phyloP scores from a whole-genome alignment of 2,888 invertebrate species.

The Gandaritis pyraliata region DNA sequence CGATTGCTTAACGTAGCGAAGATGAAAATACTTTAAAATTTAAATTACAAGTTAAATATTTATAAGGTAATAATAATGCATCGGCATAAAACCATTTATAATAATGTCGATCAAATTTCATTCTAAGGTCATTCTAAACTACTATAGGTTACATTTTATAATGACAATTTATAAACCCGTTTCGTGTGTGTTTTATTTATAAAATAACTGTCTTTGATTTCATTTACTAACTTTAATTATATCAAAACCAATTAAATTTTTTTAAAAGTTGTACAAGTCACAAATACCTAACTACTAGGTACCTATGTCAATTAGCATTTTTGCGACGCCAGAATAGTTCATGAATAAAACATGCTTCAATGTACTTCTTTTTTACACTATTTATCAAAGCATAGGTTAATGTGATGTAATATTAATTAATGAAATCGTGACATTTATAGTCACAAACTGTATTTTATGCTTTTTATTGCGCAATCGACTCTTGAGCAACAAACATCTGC shows the following conservation, averaged over 20 bases:
- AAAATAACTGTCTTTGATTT: background rate
- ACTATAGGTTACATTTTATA: background rate
- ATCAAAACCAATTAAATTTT: background rate
- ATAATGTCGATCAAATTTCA: background rate
- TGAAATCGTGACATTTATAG: slow-evolving; percentile 11
- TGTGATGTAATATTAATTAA: slow-evolving; percentile 14
- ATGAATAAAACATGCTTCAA: slow-evolving; percentile 22
- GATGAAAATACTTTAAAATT: no score
- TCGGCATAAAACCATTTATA: background rate
- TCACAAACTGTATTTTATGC: background rate
- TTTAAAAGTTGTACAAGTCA: background rate
- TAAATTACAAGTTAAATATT: background rate
- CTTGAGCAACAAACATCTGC: background rate
- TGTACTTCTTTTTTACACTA: slow-evolving; percentile 15
- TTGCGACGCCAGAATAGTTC: background rate
- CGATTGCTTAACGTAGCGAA: no score
- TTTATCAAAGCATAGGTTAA: slow-evolving; percentile 15
- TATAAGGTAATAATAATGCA: slow-evolving; percentile 5
- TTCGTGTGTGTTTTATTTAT: background rate
- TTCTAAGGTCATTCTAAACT: background rate
- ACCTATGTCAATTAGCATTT: slow-evolving; percentile 3
- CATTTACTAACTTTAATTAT: background rate
- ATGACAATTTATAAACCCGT: background rate
- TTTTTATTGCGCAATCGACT: background rate
- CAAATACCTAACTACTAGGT: background rate